Evolutionary conservation across 2,888 invertebrate species (phyloP), one percentile per base, ranked within the genome.

Genomic region (Homarus gammarus): DNA sequence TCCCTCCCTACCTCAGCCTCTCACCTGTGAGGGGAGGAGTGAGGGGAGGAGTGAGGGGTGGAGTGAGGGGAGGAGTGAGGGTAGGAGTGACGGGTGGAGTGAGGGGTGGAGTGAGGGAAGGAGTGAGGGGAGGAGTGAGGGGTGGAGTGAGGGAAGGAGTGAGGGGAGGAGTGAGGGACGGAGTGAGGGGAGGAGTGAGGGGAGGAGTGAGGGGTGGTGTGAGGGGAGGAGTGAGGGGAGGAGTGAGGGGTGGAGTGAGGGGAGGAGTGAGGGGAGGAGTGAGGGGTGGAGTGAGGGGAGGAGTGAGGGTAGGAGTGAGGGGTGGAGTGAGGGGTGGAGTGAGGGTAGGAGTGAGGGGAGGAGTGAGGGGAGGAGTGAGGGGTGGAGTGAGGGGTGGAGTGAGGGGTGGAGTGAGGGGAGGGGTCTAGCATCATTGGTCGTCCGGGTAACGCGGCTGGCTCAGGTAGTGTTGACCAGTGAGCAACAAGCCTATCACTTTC

Each of bases 391-490:
- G 77, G 40, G 77, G 40, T 40, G 31, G 51, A 18, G 27, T 12
- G 49, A 22, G 51, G 15, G 31, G 36, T 49, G 33, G 51, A 8
- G 31, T 10, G 31, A 6, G 8, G 31, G 33, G 10, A 15, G n/a
- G 6, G 36, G 31, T 31, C 33, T 12, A 70, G 70, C n/a, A 33
- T 40, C 38, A 18, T 22, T n/a, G 38, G 73, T 73, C 73, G 38
- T n/a, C 73, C n/a, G 73, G 73, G 73, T 38, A 73, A 73, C 73
- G 38, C 18, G 38, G 12, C 40, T 5, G 73, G 22, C 22, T 38
- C 73, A 73, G 73, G 73, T 73, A 73, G 22, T 38, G 3, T 18
- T 2, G 36, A 22, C 73, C 73, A 36, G 38, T 0, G 0, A 3
- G 56, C 18, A 22, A 38, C 73, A 36, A 38, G 73, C 18, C 10